phyloP scores from a whole-genome alignment of 1,140 invertebrate species.

The Drosophila mayri region DNA sequence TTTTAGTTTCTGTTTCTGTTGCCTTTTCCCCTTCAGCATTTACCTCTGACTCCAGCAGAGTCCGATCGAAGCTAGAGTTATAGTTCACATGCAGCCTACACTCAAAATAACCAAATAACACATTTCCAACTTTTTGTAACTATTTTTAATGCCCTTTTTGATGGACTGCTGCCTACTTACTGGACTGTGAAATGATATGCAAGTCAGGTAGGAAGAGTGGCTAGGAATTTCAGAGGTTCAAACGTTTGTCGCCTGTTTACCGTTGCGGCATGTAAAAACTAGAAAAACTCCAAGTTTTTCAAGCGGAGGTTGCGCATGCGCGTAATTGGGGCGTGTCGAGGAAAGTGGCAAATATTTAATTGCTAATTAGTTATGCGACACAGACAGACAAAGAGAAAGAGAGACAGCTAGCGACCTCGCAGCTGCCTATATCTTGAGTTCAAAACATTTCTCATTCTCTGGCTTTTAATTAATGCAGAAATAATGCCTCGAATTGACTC shows the following conservation, averaged over 20 bases:
- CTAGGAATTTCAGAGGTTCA: constrained; percentile 14
- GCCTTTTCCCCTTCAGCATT: constrained; percentile 12
- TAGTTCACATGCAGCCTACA: constrained; percentile 25
- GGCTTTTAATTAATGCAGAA: constrained; percentile 50
- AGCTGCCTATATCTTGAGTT: constrained; percentile 25
- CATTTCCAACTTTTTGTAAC: constrained; percentile 19
- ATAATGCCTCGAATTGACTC: constrained; percentile 34
- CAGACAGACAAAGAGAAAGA: background rate
- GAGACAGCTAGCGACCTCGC: constrained; percentile 3
- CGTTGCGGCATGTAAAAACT: constrained; percentile 23
- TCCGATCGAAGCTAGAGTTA: constrained; percentile 33
- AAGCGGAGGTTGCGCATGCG: constrained; percentile 44
- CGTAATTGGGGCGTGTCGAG: constrained; percentile 66
- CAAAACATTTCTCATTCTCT: constrained; percentile 26
- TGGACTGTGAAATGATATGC: constrained; percentile 66
- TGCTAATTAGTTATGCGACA: constrained; percentile 62
- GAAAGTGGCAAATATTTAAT: constrained; percentile 63
- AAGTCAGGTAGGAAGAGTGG: constrained; percentile 54
- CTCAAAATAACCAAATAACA: constrained; percentile 38
- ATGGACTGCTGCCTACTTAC: constrained; percentile 28
- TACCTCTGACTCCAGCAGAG: constrained; percentile 33
- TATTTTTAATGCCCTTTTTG: constrained; percentile 30
- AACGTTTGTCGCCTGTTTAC: constrained; percentile 50
- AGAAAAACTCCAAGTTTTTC: constrained; percentile 21
- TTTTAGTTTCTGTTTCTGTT: constrained; percentile 9